Percentiles rank a stretch among this genome's conserved stretches.
phyloP scores from a whole-genome alignment of 2,797 vertebrate genomes.

The Myripristis jacobus region DNA sequence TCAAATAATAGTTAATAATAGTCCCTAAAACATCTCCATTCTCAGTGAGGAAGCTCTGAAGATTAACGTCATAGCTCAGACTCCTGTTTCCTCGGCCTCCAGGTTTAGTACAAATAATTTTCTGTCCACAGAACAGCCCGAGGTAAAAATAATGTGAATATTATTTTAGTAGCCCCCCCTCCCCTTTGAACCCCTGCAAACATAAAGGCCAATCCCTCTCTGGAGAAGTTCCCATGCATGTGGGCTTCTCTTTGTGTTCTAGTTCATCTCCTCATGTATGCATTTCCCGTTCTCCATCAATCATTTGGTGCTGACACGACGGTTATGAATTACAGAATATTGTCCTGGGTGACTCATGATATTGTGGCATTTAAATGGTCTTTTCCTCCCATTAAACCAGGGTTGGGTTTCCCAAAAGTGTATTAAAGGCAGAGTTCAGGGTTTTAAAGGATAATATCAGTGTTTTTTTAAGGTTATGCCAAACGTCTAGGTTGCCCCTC shows the following conservation, averaged over 20 bases:
- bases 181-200: background rate
- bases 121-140: background rate
- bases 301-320: slow-evolving; percentile 18
- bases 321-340: slow-evolving; percentile 16
- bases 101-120: slow-evolving; percentile 37
- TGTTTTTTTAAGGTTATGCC: no score
- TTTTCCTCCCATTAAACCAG: slow-evolving; percentile 7
- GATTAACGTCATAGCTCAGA: background rate
- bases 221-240: slow-evolving; percentile 34
- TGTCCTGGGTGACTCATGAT: slow-evolving; percentile 9
- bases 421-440: slow-evolving; percentile 6
- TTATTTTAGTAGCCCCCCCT: background rate
- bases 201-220: background rate
- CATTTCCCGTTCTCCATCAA: slow-evolving; percentile 17
- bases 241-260: slow-evolving; percentile 23
- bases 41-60: slow-evolving; percentile 32
- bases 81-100: slow-evolving; percentile 35
- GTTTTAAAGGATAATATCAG: background rate
- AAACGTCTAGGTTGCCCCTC: no score
- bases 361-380: slow-evolving; percentile 3
- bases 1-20: slow-evolving; percentile 16
- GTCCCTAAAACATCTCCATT: slow-evolving; percentile 48
- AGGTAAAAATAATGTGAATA: background rate
- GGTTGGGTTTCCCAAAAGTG: slow-evolving; percentile 20
- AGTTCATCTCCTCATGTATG: slow-evolving; percentile 29